phyloP scores from a whole-genome alignment of 2,888 invertebrate species.

The Apamea anceps region DNA sequence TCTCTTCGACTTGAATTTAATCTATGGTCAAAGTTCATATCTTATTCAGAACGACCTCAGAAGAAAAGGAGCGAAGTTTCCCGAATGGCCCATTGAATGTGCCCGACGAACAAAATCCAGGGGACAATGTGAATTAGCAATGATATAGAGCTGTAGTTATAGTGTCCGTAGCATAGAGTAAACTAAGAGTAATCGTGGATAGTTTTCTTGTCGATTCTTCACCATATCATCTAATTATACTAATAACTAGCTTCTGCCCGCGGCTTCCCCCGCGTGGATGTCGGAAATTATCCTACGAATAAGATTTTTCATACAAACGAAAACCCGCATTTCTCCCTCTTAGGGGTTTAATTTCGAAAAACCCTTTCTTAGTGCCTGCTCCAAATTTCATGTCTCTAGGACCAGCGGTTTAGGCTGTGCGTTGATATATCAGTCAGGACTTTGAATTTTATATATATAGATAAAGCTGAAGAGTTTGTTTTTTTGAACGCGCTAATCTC shows the following conservation, averaged over 20 bases:
- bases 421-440: too few relatives aligned
- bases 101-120: constrained; percentile 12
- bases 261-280: too few relatives aligned
- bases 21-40: constrained; percentile 55
- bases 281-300: too few relatives aligned
- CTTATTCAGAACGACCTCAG: constrained; percentile 46
- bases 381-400: too few relatives aligned
- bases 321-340: too few relatives aligned
- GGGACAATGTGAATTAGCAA: constrained; percentile 51
- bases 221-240: neutral
- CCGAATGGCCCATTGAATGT: constrained; percentile 36
- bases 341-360: too few relatives aligned
- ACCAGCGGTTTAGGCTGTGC: too few relatives aligned
- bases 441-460: too few relatives aligned
- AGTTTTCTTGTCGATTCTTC: neutral
- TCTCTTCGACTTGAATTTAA: constrained; percentile 37
- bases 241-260: too few relatives aligned
- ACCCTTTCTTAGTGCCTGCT: too few relatives aligned
- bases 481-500: neutral
- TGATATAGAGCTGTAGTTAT: neutral
- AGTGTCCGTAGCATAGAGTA: too few relatives aligned
- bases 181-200: neutral
- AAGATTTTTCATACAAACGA: too few relatives aligned
- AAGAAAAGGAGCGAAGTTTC: constrained; percentile 38
- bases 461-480: neutral